Evolutionary conservation across 1,140 invertebrate species (phyloP).

Genomic region (Pogonus chalceus): DNA sequence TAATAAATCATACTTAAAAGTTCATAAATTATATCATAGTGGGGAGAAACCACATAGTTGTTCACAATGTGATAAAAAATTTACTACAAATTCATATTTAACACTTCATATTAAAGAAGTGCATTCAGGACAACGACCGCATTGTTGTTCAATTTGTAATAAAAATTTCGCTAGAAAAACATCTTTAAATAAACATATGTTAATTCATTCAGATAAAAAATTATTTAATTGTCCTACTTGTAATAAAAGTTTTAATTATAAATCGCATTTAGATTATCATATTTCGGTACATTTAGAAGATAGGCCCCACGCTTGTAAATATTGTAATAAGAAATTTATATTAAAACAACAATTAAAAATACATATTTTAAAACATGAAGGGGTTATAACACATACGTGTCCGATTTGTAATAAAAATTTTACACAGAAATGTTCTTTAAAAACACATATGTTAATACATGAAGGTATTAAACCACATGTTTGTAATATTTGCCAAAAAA

Average conservation of each 20-base stretch:
- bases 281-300: slow-evolving; percentile 28
- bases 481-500: slow-evolving; percentile 21
- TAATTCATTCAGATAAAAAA: slow-evolving; percentile 28
- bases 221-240: slow-evolving; percentile 26
- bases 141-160: too few relatives aligned
- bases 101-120: too few relatives aligned
- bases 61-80: slow-evolving; percentile 59
- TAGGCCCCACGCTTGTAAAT: slow-evolving; percentile 23
- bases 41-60: slow-evolving; percentile 74
- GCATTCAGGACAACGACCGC: too few relatives aligned
- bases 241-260: slow-evolving; percentile 27
- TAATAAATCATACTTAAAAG: slow-evolving; percentile 27
- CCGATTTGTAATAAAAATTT: slow-evolving; percentile 16
- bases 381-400: slow-evolving; percentile 10
- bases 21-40: slow-evolving; percentile 46
- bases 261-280: slow-evolving; percentile 29
- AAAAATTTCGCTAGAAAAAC: too few relatives aligned
- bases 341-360: slow-evolving; percentile 24
- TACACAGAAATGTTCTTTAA: slow-evolving; percentile 14
- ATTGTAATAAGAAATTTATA: slow-evolving; percentile 26
- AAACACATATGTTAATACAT: slow-evolving; percentile 16
- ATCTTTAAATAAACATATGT: slow-evolving; percentile 29
- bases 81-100: slow-evolving; percentile 29
- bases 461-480: slow-evolving; percentile 22
- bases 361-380: slow-evolving; percentile 24